Percentiles rank a stretch among this genome's conserved stretches.
phyloP scores from a whole-genome alignment of 1,140 invertebrate genomes.

The Asbolus verrucosus region DNA sequence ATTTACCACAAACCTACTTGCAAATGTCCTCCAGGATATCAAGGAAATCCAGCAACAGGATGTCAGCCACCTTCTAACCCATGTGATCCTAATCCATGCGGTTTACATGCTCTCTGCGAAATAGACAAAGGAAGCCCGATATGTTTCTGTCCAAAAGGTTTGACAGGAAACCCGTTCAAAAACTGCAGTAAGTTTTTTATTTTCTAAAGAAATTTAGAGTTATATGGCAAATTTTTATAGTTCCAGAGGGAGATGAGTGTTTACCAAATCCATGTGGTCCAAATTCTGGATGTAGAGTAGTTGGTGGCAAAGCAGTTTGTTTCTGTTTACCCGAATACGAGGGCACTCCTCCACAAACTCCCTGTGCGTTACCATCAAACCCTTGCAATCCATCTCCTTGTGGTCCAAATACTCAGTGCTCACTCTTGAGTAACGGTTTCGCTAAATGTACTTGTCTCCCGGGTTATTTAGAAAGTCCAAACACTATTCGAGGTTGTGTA shows the following conservation, averaged over 20 bases:
- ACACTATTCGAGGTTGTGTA: conserved; percentile 86
- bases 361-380: conserved; percentile 76
- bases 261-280: conserved; percentile 86
- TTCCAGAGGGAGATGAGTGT: conserved; percentile 89
- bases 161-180: conserved; percentile 91
- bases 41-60: conserved; percentile 75
- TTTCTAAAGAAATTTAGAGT: no score
- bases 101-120: conserved; percentile 85
- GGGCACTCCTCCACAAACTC: conserved; percentile 80
- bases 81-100: conserved; percentile 87
- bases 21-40: conserved; percentile 81
- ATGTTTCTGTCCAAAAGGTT: conserved; percentile 89
- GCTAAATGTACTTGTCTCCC: conserved; percentile 88
- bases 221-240: no score
- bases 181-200: conserved; percentile 84
- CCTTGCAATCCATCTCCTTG: conserved; percentile 89
- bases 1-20: conserved; percentile 79
- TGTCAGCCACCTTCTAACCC: conserved; percentile 76
- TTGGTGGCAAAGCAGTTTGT: conserved; percentile 78
- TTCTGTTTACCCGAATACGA: conserved; percentile 91
- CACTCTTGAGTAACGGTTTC: conserved; percentile 83
- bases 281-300: conserved; percentile 82
- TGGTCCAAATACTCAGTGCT: conserved; percentile 89
- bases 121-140: conserved; percentile 87
- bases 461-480: conserved; percentile 87